A percentile compares a stretch with the other conserved stretches of the same genome.
Conservation (phyloP, 2,888 invertebrate genomes). For the Chrysomela aeneicollis region DNA sequence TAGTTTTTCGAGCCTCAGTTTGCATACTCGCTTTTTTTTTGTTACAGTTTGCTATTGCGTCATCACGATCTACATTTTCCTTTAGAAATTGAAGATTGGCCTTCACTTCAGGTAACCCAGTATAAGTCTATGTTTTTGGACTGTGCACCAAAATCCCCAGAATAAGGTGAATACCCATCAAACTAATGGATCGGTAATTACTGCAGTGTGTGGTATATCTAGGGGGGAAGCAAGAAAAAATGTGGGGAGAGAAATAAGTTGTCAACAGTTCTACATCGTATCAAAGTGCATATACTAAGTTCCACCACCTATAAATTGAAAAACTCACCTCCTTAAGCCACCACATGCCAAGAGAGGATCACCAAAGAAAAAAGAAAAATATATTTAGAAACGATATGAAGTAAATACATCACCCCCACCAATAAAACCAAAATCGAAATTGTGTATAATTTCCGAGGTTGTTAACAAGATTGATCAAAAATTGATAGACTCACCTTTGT, state of each 20-base stretch:
- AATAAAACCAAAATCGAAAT: background rate
- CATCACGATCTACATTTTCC: too few species aligned
- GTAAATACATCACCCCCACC: background rate
- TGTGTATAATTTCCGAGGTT: background rate
- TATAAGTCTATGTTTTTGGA: too few species aligned
- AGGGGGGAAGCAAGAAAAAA: conserved; percentile 13
- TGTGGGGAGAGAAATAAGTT: conserved; percentile 32
- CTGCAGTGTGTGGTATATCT: background rate
- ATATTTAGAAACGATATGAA: conserved; percentile 14
- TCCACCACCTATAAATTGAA: conserved; percentile 54
- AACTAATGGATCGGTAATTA: too few species aligned
- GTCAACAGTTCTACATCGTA: conserved; percentile 38
- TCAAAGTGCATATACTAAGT: conserved; percentile 43
- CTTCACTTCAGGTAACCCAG: too few species aligned
- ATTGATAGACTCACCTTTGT: conserved; percentile 76
- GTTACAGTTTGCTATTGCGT: too few species aligned
- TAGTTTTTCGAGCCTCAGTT: too few species aligned
- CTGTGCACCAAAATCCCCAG: too few species aligned
- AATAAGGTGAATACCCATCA: too few species aligned
- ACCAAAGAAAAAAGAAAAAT: conserved; percentile 57
- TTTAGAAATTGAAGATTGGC: too few species aligned
- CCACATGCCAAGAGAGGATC: conserved; percentile 59
- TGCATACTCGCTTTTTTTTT: too few species aligned
- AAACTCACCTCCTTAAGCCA: conserved; percentile 61
- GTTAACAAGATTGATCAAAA: background rate